Evolutionary conservation across 2,888 invertebrate genomes (phyloP), one percentile per base, ranked within the genome.

Genomic region (Beris chalybata): DNA sequence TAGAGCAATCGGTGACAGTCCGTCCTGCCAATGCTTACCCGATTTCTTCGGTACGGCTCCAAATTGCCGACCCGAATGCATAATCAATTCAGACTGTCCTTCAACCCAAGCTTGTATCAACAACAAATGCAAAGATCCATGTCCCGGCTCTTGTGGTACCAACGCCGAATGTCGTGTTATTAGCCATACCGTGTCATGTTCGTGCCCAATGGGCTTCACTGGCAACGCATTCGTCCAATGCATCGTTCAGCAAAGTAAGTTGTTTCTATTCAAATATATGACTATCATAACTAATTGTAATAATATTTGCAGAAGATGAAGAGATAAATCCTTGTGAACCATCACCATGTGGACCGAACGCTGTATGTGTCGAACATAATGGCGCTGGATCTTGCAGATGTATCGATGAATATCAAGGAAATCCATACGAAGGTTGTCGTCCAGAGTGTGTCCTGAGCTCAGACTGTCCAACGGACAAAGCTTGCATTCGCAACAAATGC

Each of bases 381-480:
- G 90, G 89, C 45, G 91, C 89, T 32, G 92, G 92, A 29, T 87
- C 91, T 63, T 93, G 93, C 76, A 86, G 87, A 48, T 94, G 93
- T 74, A 86, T 92, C 70, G 86, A 88, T 74, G 91, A 91, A 72
- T 92, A 92, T 76, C 87, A 87, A 76, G 93, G 93, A 65, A 92
- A 93, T 81, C 93, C 93, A 4, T 92, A 92, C 74, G 90, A 91
- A 78, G 90, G 90, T 52, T 93, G 94, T 75, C 85, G 92, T 71
- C 93, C 93, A 2, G 93, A 94, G 82, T 94, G 94, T 78, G 89
- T 93, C 44, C 83, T 92, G 2, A 93, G 91, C 77, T 89, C 92
- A 0, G 93, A 94, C 75, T 95, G 94, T 78, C 85, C 90, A 43
- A 87, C 90, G 3, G 90, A 92, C 75, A 90, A 89, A 77, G 89